These are phyloP conservation scores for Trissonchulus latispiculum DNA, from an alignment of 2,888 invertebrate species.

Conservation along the genomic window DNA sequence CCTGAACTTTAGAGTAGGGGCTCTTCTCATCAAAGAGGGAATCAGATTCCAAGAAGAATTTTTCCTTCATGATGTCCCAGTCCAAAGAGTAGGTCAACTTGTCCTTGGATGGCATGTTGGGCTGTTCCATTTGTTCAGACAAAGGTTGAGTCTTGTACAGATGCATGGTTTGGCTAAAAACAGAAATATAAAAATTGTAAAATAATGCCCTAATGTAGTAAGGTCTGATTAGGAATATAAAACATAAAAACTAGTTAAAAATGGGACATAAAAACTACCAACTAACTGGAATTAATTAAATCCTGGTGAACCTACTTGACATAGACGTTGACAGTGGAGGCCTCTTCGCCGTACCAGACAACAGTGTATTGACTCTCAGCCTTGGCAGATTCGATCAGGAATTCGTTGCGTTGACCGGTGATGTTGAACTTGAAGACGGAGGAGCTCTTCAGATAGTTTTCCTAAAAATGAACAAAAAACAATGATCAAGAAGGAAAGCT, in stretches of 20 bases:
- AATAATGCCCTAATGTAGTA: no score
- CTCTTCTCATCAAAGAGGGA: neutral
- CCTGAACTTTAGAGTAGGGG: slow-evolving; percentile 6
- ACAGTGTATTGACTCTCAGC: slow-evolving; percentile 20
- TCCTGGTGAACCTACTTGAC: slow-evolving; percentile 4
- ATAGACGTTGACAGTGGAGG: slow-evolving; percentile 6
- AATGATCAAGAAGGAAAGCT: no score
- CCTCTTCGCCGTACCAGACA: neutral
- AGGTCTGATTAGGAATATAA: no score
- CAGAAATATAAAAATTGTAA: no score
- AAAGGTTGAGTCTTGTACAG: slow-evolving; percentile 21
- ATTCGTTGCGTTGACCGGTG: neutral
- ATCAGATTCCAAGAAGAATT: slow-evolving; percentile 21
- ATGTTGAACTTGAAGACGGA: slow-evolving; percentile 7
- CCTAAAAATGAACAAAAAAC: neutral
- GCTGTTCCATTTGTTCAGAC: slow-evolving; percentile 12
- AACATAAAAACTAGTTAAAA: neutral
- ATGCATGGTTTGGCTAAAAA: slow-evolving; percentile 28
- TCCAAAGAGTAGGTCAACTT: slow-evolving; percentile 31
- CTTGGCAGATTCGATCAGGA: slow-evolving; percentile 13
- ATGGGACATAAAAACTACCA: neutral
- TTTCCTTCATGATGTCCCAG: slow-evolving; percentile 30
- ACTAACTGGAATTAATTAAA: neutral
- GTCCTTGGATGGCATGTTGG: slow-evolving; percentile 26
- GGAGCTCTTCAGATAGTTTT: neutral